A percentile compares a stretch with the other conserved stretches of the same genome.
Evolutionary conservation across 2,797 vertebrate genomes (phyloP).

Genomic region (Cephalopachus bancanus): DNA sequence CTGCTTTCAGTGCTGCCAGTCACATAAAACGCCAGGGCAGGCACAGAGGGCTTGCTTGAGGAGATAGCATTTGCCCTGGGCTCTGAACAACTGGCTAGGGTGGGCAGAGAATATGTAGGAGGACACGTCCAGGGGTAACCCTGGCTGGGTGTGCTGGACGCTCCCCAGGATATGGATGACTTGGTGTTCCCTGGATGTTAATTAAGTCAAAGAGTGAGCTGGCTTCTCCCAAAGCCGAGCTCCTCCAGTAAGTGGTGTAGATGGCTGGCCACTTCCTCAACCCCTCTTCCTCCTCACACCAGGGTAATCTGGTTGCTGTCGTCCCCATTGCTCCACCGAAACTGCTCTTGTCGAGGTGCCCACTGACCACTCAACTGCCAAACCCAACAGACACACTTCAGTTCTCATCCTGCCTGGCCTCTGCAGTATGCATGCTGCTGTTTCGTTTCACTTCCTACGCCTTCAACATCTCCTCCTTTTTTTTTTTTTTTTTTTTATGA

Average conservation of each 20-base stretch:
- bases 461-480: no score
- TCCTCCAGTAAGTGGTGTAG: background rate
- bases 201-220: background rate
- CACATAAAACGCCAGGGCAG: background rate
- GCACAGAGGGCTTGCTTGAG: background rate
- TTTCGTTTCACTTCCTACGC: no score
- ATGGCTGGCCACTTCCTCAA: background rate
- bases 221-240: background rate
- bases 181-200: background rate
- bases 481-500: no score
- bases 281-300: background rate
- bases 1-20: background rate
- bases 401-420: background rate
- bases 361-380: slow-evolving; percentile 34
- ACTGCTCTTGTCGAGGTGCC: background rate
- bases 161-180: background rate
- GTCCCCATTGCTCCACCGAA: background rate
- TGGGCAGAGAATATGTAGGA: background rate
- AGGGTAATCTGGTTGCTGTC: background rate
- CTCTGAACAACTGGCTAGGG: background rate
- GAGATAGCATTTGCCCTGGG: background rate
- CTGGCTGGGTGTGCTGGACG: background rate
- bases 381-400: background rate
- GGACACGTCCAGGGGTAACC: background rate
- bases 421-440: background rate